These are phyloP conservation scores for Myxocyprinus asiaticus DNA, from an alignment of 2,113 vertebrate species.

Conservation along the genomic window DNA sequence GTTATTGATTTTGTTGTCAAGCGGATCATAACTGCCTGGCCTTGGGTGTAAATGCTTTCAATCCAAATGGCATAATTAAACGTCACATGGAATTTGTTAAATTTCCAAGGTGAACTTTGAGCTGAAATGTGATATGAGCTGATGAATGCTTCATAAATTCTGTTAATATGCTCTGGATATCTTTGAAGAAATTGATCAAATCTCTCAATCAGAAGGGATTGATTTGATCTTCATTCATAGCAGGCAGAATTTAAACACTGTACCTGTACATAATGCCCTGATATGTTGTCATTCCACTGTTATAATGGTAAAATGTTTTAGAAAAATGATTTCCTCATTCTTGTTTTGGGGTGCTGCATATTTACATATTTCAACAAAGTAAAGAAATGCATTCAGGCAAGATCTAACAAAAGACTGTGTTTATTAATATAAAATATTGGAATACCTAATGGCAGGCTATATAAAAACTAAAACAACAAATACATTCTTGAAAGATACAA, in stretches of 20 bases:
- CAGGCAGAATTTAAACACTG: neutral
- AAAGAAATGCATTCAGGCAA: conserved; percentile 35
- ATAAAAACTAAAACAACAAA: neutral
- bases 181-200: too few species aligned
- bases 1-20: neutral
- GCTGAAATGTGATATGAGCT: neutral
- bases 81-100: neutral
- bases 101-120: conserved; percentile 33
- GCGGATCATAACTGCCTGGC: neutral
- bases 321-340: neutral
- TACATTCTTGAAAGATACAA: neutral
- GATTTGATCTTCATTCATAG: neutral
- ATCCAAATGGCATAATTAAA: conserved; percentile 4
- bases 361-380: neutral
- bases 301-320: neutral
- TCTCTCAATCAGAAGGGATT: neutral
- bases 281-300: neutral
- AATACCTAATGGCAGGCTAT: conserved; percentile 31
- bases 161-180: too few species aligned
- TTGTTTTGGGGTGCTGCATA: neutral
- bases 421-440: conserved; percentile 20
- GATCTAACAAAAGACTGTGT: conserved; percentile 49
- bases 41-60: conserved; percentile 29
- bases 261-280: too few species aligned
- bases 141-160: neutral